Conservation (phyloP, 2,797 vertebrate genomes). For the Halcyon badia region DNA sequence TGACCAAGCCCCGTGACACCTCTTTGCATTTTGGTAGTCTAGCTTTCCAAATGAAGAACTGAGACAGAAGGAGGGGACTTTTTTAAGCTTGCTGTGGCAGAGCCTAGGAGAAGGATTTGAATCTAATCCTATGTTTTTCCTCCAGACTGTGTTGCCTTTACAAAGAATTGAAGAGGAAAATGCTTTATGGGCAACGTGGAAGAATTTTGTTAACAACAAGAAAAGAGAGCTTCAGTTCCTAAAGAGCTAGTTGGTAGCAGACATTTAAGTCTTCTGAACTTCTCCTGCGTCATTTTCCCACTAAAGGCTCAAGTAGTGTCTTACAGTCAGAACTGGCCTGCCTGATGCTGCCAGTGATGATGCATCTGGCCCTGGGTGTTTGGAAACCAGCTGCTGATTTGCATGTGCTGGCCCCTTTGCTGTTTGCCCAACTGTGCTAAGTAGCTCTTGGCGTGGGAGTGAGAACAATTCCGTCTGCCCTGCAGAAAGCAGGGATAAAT, state of each 20-base stretch:
- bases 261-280: not conserved
- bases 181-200: not conserved
- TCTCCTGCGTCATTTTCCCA: not conserved
- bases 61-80: not conserved
- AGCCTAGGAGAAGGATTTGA: not conserved
- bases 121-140: not conserved
- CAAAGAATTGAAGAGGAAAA: not conserved
- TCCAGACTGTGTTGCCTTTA: not conserved
- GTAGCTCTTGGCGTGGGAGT: constrained; percentile 4
- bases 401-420: not conserved
- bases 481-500: constrained; percentile 22
- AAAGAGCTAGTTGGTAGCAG: not conserved
- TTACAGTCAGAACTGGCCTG: not conserved
- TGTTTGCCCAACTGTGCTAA: constrained; percentile 1
- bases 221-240: not conserved
- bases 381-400: constrained; percentile 41
- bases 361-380: constrained; percentile 4
- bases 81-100: not conserved
- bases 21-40: not conserved
- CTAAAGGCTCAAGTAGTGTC: not conserved
- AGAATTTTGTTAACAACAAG: not conserved
- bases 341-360: not conserved
- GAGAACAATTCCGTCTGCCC: not conserved
- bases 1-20: not conserved
- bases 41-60: not conserved